Conservation (phyloP, 2,888 invertebrate species). For the Sthenelais limicola region DNA sequence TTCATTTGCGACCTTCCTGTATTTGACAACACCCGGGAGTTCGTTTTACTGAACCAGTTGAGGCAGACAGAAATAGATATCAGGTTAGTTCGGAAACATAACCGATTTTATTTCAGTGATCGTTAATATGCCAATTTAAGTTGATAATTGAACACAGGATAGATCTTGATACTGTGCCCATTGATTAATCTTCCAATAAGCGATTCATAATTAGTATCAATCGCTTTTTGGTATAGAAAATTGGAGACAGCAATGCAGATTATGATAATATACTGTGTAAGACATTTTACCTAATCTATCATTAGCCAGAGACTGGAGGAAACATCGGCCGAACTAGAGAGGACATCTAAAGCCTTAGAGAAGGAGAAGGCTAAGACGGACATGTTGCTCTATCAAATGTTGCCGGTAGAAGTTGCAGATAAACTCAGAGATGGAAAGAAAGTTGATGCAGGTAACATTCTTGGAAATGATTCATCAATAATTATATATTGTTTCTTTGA, state of each 20-base stretch:
- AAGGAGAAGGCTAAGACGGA: constrained; percentile 69
- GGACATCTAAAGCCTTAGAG: constrained; percentile 64
- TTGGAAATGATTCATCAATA: neutral
- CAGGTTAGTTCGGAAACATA: constrained; percentile 47
- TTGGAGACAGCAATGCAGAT: too few relatives aligned
- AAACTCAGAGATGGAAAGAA: constrained; percentile 66
- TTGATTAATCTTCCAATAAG: too few relatives aligned
- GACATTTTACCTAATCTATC: too few relatives aligned
- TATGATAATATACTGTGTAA: too few relatives aligned
- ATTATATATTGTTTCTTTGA: too few relatives aligned
- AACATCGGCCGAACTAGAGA: constrained; percentile 70
- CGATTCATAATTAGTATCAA: too few relatives aligned
- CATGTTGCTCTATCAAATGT: constrained; percentile 69
- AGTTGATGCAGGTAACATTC: constrained; percentile 62
- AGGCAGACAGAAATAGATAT: constrained; percentile 67
- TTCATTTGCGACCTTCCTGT: constrained; percentile 66
- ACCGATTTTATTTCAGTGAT: too few relatives aligned
- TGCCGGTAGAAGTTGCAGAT: constrained; percentile 70
- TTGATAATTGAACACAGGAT: too few relatives aligned
- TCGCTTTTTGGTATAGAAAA: too few relatives aligned
- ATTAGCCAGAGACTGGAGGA: constrained; percentile 71
- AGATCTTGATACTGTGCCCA: too few relatives aligned
- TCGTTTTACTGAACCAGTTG: constrained; percentile 65
- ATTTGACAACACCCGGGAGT: constrained; percentile 66
- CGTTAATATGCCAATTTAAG: too few relatives aligned